Base-by-base conservation (phyloP, 2,797 vertebrate species). In the Percopsis omiscomaycus region DNA sequence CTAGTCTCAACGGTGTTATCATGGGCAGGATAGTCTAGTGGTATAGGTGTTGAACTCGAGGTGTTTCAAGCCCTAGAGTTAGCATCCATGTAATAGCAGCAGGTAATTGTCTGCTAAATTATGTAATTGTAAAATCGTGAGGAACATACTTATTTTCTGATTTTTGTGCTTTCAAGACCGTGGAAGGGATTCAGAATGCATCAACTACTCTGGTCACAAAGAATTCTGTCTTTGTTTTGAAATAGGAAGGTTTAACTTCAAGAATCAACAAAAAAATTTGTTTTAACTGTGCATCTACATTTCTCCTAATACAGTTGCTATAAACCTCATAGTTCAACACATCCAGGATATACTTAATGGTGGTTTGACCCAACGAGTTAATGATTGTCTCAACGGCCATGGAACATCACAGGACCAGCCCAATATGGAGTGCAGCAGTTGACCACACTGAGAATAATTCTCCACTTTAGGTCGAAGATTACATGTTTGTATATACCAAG, bases 321-420 rank as follows among this genome's bases (percentile, higher is more conserved):
- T 98, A 85, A 98, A 98, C 85, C 92, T 98, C 73, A 98, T 98
- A 1, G 96, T 98, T 75, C 96, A 98, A 81, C 96, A 98, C 84
- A 98, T 98, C 84, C 96, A 98, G 92, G 96, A 98, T 89, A 96
- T 98, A 84, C 88, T 98, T 29, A 98, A 92, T 0, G 96, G 95
- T 2, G 95, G 95, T 61, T 85, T 93, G 66, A 95, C 89, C 84
- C 98, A 97, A 68, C 91, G 94, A 29, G 87, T 93, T 80, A 96
- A 93, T 0, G 92, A 93, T 48, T 96, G 83, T 77, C 85, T 94
- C 73, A 93, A 93, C 0, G 92, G 93, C 69, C 93, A 91, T 30
- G 90, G 83, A 42, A 81, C 89, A 0, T 86, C 92, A 0, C 90
- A 88, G 12, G 93, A 93, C 79, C 88, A 90, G 81, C 93, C 94